Evolutionary conservation across 2,797 vertebrate genomes (phyloP), one percentile per base, ranked within the genome.

Genomic region (Apogon hyalosoma): DNA sequence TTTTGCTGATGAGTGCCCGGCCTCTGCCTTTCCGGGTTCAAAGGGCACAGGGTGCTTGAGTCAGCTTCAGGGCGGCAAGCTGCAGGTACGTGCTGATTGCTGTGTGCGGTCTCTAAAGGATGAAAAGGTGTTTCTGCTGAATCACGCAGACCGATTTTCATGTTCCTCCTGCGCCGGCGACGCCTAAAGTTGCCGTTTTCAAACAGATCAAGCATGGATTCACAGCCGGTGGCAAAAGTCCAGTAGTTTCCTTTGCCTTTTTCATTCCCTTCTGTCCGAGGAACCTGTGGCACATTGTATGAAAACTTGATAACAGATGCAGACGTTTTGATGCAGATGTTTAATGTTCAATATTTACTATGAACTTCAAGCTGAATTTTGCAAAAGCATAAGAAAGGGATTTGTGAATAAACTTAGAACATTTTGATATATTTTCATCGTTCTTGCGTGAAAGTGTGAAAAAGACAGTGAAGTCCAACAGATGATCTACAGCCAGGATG

Each of bases 231-330:
- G 4, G 97, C 97, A 75, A 99, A 97, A 21, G 96, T 98, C 97
- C 98, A 99, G 89, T 93, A 99, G 90, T 96, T 99, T 46, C 98
- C 98, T 68, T 99, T 99, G 2, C 97, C 97, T 59, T 97, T 98
- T 71, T 96, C 97, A 15, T 96, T 97, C 55, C 97, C 97, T 85
- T 98, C 96, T 7, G 95, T 94, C 57, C 98, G 94, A 58, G 98
- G 97, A 78, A 99, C 96, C 98, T 24, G 21, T 24, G 21, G 21
- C 2, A 24, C 21, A 24, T 24, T 24, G 21, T 24, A 24, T 24
- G 21, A 24, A 24, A 24, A 24, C 21, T 24, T 24, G 21, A 4
- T 24, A 24, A 24, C 21, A 24, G 21, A 24, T 24, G 21, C 21
- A 24, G 21, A 24, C n/a, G n/a, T n/a, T n/a, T n/a, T n/a, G n/a